A percentile compares a stretch with the other conserved stretches of the same genome.
Conservation (phyloP, 2,888 invertebrate species). For the Orthosia gothica region DNA sequence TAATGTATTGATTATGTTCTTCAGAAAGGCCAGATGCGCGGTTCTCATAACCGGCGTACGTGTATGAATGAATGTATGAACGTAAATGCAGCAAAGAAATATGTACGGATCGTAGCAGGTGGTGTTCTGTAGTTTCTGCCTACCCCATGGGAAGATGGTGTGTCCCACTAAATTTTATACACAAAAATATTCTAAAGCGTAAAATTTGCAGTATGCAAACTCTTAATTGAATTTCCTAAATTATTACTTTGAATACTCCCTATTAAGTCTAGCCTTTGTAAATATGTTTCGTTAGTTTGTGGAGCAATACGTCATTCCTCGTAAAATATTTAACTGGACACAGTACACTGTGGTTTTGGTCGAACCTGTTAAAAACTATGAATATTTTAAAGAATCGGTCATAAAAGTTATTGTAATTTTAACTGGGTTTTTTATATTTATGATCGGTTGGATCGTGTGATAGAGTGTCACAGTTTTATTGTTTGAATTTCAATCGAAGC, state of each 20-base stretch:
- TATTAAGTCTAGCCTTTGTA: constrained; percentile 12
- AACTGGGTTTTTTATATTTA: constrained; percentile 37
- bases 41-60: too few relatives aligned
- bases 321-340: constrained; percentile 44
- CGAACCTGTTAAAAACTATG: constrained; percentile 54
- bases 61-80: too few relatives aligned
- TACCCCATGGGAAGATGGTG: too few relatives aligned
- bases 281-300: constrained; percentile 22
- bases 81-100: too few relatives aligned
- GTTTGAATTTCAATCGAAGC: background rate
- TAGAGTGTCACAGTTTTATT: background rate
- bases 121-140: too few relatives aligned
- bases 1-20: too few relatives aligned
- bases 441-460: constrained; percentile 5
- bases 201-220: constrained; percentile 10
- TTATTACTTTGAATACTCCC: constrained; percentile 26
- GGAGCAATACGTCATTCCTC: constrained; percentile 25
- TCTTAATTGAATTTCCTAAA: constrained; percentile 49
- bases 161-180: constrained; percentile 42
- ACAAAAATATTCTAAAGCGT: constrained; percentile 25
- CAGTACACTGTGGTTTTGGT: constrained; percentile 34
- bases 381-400: constrained; percentile 48
- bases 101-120: too few relatives aligned
- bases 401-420: constrained; percentile 37
- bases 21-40: too few relatives aligned